Evolutionary conservation across 2,113 vertebrate species (phyloP).

Genomic region (Xiphophorus maculatus): DNA sequence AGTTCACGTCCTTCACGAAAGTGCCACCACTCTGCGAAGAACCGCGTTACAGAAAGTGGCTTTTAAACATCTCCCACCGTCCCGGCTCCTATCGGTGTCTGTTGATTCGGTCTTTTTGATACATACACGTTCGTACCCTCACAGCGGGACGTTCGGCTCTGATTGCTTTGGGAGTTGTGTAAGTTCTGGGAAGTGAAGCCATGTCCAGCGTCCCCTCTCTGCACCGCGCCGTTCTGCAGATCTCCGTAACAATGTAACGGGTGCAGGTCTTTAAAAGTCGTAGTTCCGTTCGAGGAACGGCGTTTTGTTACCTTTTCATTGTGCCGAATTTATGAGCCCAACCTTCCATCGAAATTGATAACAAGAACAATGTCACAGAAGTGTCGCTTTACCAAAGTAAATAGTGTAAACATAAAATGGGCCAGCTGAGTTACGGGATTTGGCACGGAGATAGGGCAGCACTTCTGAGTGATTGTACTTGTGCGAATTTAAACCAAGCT

Average conservation of each 20-base stretch:
- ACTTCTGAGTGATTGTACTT: neutral
- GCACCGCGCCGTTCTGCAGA: neutral
- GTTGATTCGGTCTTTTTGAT: neutral
- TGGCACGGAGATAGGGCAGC: neutral
- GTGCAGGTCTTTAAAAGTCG: neutral
- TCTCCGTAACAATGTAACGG: neutral
- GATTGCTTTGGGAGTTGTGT: neutral
- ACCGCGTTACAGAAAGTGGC: fast-evolving
- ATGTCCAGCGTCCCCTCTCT: neutral
- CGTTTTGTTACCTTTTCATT: neutral
- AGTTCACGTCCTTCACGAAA: constrained; percentile 32
- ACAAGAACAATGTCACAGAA: neutral
- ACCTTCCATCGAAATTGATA: neutral
- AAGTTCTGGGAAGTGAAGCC: neutral
- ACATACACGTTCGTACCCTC: neutral
- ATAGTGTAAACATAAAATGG: neutral
- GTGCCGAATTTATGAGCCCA: neutral
- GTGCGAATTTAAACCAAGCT: neutral
- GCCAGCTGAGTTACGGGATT: neutral
- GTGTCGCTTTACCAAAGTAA: neutral
- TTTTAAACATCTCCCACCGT: fast-evolving
- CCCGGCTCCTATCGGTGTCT: neutral
- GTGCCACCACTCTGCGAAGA: neutral
- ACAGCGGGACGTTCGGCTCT: neutral
- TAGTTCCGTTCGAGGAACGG: neutral